Evolutionary conservation across 2,888 invertebrate species (phyloP).

Genomic region (Archips crataeganus): DNA sequence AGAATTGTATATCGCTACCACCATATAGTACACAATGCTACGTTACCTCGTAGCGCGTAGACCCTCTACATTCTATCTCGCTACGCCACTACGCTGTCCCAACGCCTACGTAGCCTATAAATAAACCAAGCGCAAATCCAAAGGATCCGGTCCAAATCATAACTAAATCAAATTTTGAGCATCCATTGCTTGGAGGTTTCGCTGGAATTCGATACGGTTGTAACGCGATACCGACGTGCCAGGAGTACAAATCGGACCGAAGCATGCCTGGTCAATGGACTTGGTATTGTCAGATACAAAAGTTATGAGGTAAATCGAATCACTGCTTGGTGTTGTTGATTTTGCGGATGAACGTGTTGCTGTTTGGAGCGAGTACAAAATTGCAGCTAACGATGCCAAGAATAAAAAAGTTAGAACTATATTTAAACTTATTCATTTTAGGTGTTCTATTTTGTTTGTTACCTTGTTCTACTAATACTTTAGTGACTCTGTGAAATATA

Average conservation of each 20-base stretch:
- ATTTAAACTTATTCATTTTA: too few relatives aligned
- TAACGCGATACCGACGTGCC: constrained; percentile 36
- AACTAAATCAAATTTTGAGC: constrained; percentile 42
- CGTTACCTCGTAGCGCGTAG: constrained; percentile 16
- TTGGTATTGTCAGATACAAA: constrained; percentile 21
- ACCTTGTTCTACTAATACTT: too few relatives aligned
- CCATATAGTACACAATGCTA: neutral
- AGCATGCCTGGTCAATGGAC: constrained; percentile 1
- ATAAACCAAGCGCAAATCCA: constrained; percentile 24
- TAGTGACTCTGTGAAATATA: too few relatives aligned
- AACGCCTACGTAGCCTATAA: constrained; percentile 17
- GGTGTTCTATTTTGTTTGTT: too few relatives aligned
- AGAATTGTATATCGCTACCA: neutral
- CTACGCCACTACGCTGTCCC: constrained; percentile 4
- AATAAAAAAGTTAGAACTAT: too few relatives aligned
- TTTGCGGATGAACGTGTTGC: neutral
- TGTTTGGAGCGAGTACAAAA: neutral
- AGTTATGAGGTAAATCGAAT: constrained; percentile 37
- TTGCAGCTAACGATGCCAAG: neutral
- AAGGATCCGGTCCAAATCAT: constrained; percentile 39
- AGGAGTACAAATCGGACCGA: constrained; percentile 30
- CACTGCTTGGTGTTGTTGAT: constrained; percentile 3
- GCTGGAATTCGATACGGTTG: constrained; percentile 35
- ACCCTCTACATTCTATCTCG: neutral
- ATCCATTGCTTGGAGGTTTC: constrained; percentile 30